Base-by-base conservation (phyloP, 1,140 invertebrate species). In the Ceratosolen fusciceps region DNA sequence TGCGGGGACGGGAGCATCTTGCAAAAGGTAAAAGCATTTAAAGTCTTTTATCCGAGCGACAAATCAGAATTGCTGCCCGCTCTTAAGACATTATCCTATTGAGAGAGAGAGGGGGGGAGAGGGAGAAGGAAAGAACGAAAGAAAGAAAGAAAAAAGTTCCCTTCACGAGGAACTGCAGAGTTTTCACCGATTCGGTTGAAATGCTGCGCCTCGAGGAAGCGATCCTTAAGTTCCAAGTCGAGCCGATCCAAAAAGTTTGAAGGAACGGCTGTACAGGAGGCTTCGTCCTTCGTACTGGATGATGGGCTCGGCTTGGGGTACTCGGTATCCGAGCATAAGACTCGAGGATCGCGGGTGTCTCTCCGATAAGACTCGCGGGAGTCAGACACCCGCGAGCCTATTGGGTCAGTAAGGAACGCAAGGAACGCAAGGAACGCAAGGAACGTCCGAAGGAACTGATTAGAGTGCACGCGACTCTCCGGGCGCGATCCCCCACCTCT, bases 401-500 rank as follows among this genome's bases (percentile, higher is more conserved):
- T 52, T 16, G 16, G 16, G 49, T 19, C 49, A n/a, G 9, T 8
- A 31, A 31, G 60, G 31, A 31, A 19, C 60, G 26, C 21, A 0
- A 7, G 31, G 5, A 19, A 34, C 21, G 16, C 60, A 26, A 60
- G 56, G 26, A 16, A 7, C 60, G 60, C 19, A 65, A 67, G 37
- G 68, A 67, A 79, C 77, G 77, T 79, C 77, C 77, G 19, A 79
- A 62, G 77, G 70, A 71, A 73, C 29, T 67, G 58, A 79, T 79
- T 73, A 67, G 77, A 47, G 70, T 78, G 39, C 76, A 37, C 68
- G 76, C 39, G 39, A 67, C 43, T 54, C n/a, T 60, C 71, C 62
- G 16, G 43, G 21, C 67, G 54, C n/a, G n/a, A 3, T 19, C 29
- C 34, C 24, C 49, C 31, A 9, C 5, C 12, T 34, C 0, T 72